These are phyloP conservation scores for Monochamus saltuarius DNA, from an alignment of 1,140 invertebrate species.

Conservation along the genomic window DNA sequence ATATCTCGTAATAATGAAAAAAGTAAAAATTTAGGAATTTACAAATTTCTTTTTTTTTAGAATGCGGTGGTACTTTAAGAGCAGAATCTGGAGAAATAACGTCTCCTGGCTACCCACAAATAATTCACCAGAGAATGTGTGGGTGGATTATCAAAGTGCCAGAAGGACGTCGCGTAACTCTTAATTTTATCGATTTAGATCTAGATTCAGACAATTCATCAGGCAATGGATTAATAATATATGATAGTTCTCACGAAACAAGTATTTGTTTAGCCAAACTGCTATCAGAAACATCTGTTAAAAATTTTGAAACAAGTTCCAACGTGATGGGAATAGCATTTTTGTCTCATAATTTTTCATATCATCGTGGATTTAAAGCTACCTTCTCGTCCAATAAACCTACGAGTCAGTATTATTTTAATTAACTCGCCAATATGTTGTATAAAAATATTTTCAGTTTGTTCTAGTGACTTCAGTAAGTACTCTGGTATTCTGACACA, in stretches of 20 bases:
- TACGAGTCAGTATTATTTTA: slow-evolving; percentile 38
- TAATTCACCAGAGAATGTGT: slow-evolving; percentile 53
- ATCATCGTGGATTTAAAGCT: slow-evolving; percentile 65
- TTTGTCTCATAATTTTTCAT: slow-evolving; percentile 50
- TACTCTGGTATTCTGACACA: slow-evolving; percentile 42
- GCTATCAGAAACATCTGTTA: slow-evolving; percentile 11
- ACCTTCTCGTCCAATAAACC: slow-evolving; percentile 60
- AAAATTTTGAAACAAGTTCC: slow-evolving; percentile 58
- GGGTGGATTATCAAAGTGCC: slow-evolving; percentile 71
- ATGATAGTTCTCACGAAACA: slow-evolving; percentile 45
- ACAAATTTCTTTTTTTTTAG: slow-evolving; percentile 39
- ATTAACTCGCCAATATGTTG: too few relatives aligned
- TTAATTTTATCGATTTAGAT: slow-evolving; percentile 61
- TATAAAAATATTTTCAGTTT: slow-evolving; percentile 48
- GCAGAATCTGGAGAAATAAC: slow-evolving; percentile 63
- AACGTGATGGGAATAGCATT: slow-evolving; percentile 66
- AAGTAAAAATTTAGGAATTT: too few relatives aligned
- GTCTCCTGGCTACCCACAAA: slow-evolving; percentile 68
- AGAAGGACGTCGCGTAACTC: slow-evolving; percentile 57
- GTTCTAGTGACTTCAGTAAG: slow-evolving; percentile 50
- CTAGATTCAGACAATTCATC: slow-evolving; percentile 25
- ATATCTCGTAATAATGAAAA: slow-evolving; percentile 53
- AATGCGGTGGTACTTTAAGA: slow-evolving; percentile 63
- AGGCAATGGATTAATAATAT: slow-evolving; percentile 42
- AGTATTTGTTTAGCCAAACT: not conserved